Conservation (phyloP, 2,113 vertebrate genomes). For the Cephalopholis sonnerati region DNA sequence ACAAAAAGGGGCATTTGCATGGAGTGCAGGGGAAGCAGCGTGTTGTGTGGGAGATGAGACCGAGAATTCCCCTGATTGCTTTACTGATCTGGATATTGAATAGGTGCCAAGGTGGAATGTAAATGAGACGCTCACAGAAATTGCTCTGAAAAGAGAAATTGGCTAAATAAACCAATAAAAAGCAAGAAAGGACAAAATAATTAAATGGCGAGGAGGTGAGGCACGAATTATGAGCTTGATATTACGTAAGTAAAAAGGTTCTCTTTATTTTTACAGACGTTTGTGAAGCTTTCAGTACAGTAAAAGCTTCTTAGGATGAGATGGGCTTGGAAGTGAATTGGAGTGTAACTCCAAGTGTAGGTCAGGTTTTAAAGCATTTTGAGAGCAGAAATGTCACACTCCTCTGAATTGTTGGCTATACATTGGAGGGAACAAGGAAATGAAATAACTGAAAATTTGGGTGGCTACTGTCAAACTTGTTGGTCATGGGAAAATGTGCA, state of each 20-base stretch:
- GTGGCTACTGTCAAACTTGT: not conserved
- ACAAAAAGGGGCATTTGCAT: slow-evolving; percentile 52
- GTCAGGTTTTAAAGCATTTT: slow-evolving; percentile 17
- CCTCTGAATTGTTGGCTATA: not conserved
- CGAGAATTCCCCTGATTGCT: slow-evolving; percentile 24
- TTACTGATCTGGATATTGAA: slow-evolving; percentile 50
- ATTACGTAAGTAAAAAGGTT: slow-evolving; percentile 3
- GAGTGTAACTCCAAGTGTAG: not conserved
- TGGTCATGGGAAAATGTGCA: not conserved
- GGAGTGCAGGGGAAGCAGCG: slow-evolving; percentile 5
- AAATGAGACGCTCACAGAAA: slow-evolving; percentile 17
- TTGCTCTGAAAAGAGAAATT: slow-evolving; percentile 11
- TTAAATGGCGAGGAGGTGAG: not conserved
- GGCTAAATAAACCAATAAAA: slow-evolving; percentile 23
- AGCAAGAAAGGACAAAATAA: not conserved
- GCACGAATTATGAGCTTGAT: not conserved
- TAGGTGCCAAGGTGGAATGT: slow-evolving; percentile 1
- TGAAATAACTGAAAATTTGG: not conserved
- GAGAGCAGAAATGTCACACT: not conserved
- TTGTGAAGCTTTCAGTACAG: not conserved
- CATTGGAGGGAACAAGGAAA: no score
- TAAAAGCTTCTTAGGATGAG: not conserved
- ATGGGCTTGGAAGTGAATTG: not conserved
- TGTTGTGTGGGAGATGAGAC: slow-evolving; percentile 24
- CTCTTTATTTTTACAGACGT: not conserved